Base-by-base conservation (phyloP, 2,797 vertebrate genomes). In the Amazona ochrocephala region DNA sequence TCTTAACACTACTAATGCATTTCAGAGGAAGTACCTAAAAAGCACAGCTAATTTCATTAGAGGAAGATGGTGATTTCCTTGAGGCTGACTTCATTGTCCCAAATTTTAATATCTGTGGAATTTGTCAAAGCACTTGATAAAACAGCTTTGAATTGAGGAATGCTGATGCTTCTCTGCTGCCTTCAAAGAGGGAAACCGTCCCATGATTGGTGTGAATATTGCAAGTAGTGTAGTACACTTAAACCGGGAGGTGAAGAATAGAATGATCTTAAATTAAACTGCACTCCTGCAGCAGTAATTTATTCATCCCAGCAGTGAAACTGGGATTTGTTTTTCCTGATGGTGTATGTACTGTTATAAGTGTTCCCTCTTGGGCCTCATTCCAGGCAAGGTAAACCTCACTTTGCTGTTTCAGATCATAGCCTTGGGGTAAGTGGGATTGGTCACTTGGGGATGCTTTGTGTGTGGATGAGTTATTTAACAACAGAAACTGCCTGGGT, bases 31-130 rank as follows among this genome's bases (percentile, higher is more conserved):
- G 87, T 93, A 53, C 60, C 75, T 79, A 61, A 91, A 87, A 79
- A 84, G 37, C 53, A 47, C 9, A 12, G 42, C 51, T 94, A 89
- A 80, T 92, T 96, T 91, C 18, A 16, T 90, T 95, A 89, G 77
- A 68, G 32, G 44, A 79, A 32, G 51, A 27, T 34, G 45, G 44
- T 23, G 17, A 60, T 80, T 91, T 94, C 72, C 71, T 73, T 93
- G 51, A 74, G 64, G 53, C 67, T 91, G 61, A 80, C 50, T 87
- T 96, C 15, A n/a, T 91, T 92, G 80, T 84, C 54, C 62, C 39
- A 42, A 20, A 11, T 75, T n/a, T 77, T 88, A 56, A 24, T 62
- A 78, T 51, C 11, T 58, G 11, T 79, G 67, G 41, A 73, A 77
- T 90, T 92, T 66, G 24, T 26, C 90, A 89, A 93, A 84, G 24